Evolutionary conservation across 2,797 vertebrate genomes (phyloP).

Genomic region (Cirrhinus molitorella): DNA sequence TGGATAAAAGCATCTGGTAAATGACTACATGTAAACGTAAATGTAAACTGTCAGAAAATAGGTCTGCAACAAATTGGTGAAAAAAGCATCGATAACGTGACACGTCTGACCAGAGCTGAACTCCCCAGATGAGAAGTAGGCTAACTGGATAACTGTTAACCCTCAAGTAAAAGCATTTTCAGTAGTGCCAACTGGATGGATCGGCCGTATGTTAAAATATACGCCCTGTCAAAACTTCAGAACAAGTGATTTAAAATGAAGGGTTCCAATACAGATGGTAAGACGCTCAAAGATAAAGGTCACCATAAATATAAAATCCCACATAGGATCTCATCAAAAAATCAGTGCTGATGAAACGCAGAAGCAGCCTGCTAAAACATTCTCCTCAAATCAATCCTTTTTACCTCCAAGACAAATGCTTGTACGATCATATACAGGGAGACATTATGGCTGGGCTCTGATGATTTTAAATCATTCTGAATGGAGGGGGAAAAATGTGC

Average conservation of each 20-base stretch:
- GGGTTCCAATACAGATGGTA: not conserved
- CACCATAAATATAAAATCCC: slow-evolving; percentile 26
- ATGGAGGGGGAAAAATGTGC: slow-evolving; percentile 22
- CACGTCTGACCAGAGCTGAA: too few relatives aligned
- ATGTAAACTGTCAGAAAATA: too few relatives aligned
- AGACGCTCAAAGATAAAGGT: slow-evolving; percentile 36
- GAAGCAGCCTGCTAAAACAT: slow-evolving; percentile 1
- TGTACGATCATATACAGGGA: slow-evolving; percentile 3
- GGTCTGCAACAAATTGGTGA: too few relatives aligned
- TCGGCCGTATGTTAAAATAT: not conserved
- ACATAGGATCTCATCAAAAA: not conserved
- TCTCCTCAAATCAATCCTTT: not conserved
- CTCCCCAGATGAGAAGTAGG: too few relatives aligned
- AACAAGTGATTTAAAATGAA: not conserved
- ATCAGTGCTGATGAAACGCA: not conserved
- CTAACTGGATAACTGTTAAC: not conserved
- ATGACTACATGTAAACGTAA: too few relatives aligned
- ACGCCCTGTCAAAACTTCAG: not conserved
- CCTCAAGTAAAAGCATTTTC: not conserved
- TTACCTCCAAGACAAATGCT: slow-evolving; percentile 21
- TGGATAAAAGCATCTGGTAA: too few relatives aligned
- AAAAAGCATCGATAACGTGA: too few relatives aligned
- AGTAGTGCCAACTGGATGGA: not conserved
- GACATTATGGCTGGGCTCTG: slow-evolving; percentile 7
- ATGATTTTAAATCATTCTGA: slow-evolving; percentile 36